Evolutionary conservation across 2,797 vertebrate genomes (phyloP).

Genomic region (Crypturellus tataupa): DNA sequence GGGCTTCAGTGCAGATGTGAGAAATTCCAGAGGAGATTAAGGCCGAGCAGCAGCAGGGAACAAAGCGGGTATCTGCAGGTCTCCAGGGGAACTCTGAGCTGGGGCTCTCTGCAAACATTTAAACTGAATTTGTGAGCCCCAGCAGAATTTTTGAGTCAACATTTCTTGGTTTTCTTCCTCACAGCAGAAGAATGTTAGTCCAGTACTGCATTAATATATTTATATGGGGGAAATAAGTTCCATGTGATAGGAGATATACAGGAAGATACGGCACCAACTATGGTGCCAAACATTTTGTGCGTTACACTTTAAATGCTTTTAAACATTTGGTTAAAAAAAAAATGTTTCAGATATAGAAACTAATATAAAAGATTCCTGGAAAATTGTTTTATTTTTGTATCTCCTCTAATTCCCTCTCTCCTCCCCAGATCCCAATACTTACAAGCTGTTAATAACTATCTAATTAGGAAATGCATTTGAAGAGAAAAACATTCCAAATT

Average conservation of each 20-base stretch:
- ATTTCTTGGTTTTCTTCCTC: neutral
- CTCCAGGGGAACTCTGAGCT: neutral
- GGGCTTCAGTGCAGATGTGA: slow-evolving; percentile 35
- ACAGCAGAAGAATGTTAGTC: neutral
- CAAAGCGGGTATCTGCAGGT: slow-evolving; percentile 2
- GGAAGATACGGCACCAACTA: neutral
- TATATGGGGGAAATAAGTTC: neutral
- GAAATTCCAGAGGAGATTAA: slow-evolving; percentile 60
- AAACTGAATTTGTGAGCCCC: neutral
- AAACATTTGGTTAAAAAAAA: neutral
- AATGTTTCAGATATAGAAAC: neutral
- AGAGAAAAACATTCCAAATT: neutral
- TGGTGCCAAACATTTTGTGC: neutral
- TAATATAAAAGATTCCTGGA: neutral
- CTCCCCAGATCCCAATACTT: neutral
- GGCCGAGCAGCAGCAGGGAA: neutral
- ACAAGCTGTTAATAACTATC: accelerated
- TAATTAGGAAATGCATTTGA: neutral
- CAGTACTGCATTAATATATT: neutral
- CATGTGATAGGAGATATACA: neutral
- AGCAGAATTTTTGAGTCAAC: neutral
- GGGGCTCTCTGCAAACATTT: neutral
- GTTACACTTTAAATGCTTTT: neutral
- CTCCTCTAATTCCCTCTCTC: neutral
- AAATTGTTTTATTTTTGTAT: neutral